Percentiles rank a stretch among this genome's conserved stretches.
Conservation (phyloP, 1,140 invertebrate genomes). For the Ladona fulva region DNA sequence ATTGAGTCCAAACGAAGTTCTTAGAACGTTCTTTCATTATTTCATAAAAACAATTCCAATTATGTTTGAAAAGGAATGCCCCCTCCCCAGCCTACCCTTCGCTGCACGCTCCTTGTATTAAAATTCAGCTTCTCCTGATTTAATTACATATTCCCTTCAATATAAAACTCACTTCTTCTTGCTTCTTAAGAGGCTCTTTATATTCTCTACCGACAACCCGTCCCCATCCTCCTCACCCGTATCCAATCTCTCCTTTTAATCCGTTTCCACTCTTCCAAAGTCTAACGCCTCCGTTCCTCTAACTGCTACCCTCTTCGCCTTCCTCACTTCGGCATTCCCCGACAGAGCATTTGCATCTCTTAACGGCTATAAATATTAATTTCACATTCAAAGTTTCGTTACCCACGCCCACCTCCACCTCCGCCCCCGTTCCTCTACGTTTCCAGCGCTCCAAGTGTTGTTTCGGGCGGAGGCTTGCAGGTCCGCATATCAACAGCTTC, state of each 20-base stretch:
- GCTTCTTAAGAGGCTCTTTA: not conserved
- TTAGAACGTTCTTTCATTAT: too few species aligned
- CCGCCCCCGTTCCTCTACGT: not conserved
- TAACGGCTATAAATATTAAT: slow-evolving; percentile 10
- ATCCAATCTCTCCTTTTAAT: not conserved
- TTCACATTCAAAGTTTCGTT: slow-evolving; percentile 10
- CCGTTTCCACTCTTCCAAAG: not conserved
- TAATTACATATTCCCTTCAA: not conserved
- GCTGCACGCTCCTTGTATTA: not conserved
- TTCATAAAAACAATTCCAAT: too few species aligned
- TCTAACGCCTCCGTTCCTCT: not conserved
- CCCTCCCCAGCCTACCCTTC: too few species aligned
- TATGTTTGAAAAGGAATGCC: too few species aligned
- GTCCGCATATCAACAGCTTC: slow-evolving; percentile 3
- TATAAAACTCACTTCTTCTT: not conserved
- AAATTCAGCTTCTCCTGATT: not conserved
- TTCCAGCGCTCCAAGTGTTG: not conserved
- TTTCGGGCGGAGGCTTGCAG: not conserved
- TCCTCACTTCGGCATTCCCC: not conserved
- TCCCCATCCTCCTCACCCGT: not conserved
- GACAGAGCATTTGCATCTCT: not conserved
- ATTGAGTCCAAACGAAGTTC: too few species aligned
- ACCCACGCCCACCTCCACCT: not conserved
- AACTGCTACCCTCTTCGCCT: not conserved
- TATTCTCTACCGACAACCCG: not conserved